A percentile compares a stretch with the other conserved stretches of the same genome.
These are phyloP conservation scores for Morelia viridis DNA, from an alignment of 2,797 vertebrate species.

Conservation along the genomic window DNA sequence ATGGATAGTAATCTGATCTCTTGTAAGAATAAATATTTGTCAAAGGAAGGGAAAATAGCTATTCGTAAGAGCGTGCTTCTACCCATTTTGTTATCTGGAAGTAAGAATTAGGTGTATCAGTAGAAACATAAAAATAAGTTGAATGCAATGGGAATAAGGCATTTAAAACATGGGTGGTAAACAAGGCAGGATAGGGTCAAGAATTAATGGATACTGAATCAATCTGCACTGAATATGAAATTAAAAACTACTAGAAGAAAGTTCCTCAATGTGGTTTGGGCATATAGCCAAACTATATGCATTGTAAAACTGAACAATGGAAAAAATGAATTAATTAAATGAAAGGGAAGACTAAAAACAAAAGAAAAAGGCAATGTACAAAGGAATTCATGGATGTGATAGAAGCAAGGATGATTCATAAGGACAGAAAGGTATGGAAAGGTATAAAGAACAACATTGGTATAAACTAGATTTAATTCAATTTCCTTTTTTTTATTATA, in stretches of 20 bases:
- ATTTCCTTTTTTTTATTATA: neutral
- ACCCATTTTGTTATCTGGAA: neutral
- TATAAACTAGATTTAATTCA: neutral
- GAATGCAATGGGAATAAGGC: neutral
- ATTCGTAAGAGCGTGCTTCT: neutral
- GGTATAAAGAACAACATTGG: neutral
- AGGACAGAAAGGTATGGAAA: neutral
- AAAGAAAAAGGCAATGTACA: neutral
- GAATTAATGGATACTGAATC: neutral
- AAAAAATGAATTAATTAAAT: neutral
- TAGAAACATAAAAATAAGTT: too few relatives aligned
- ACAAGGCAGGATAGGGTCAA: neutral
- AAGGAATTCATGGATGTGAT: neutral
- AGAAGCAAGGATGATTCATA: neutral
- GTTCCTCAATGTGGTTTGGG: neutral
- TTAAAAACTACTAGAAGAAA: neutral
- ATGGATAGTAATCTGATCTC: neutral
- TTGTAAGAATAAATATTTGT: neutral
- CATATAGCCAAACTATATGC: neutral
- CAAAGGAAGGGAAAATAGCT: neutral
- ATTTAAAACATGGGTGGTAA: neutral
- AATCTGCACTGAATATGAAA: neutral
- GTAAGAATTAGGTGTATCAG: too few relatives aligned
- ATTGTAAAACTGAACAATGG: neutral
- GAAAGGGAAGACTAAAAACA: neutral